A percentile compares a stretch with the other conserved stretches of the same genome.
Conservation (phyloP, 2,888 invertebrate species). For the Epistrophe eligans region DNA sequence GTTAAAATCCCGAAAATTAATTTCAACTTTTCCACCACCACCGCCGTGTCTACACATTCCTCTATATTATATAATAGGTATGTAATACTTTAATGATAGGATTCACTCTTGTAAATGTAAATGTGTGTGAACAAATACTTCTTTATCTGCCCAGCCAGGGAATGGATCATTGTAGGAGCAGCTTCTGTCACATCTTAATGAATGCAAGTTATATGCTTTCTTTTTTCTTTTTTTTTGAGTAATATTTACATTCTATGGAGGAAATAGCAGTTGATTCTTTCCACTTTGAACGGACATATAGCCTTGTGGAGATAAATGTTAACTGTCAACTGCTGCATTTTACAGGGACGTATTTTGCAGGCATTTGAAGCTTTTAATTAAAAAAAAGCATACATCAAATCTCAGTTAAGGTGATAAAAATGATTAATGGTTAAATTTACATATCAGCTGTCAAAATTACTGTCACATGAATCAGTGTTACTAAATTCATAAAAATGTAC, state of each 20-base stretch:
- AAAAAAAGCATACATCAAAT: too few relatives aligned
- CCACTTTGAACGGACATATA: slow-evolving; percentile 11
- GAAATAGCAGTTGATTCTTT: slow-evolving; percentile 5
- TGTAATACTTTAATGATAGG: neutral
- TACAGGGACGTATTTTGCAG: slow-evolving; percentile 17
- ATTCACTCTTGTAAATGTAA: neutral
- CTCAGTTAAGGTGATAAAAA: too few relatives aligned
- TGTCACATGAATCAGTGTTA: too few relatives aligned
- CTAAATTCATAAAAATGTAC: too few relatives aligned
- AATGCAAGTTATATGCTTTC: slow-evolving; percentile 51
- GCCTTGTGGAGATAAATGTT: slow-evolving; percentile 12
- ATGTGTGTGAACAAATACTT: slow-evolving; percentile 4
- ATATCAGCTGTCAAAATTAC: too few relatives aligned
- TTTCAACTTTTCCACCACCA: slow-evolving; percentile 46
- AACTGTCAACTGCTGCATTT: neutral
- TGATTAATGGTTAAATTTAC: too few relatives aligned
- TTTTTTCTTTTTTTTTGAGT: slow-evolving; percentile 23
- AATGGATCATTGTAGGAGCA: slow-evolving; percentile 23
- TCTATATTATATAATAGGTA: neutral
- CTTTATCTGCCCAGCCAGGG: neutral
- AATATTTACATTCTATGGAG: slow-evolving; percentile 27
- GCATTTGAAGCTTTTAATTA: too few relatives aligned
- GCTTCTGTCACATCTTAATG: slow-evolving; percentile 38
- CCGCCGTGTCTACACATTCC: neutral
- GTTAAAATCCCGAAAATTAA: slow-evolving; percentile 61